Conservation (phyloP, 2,797 vertebrate species). For the Limnodromus scolopaceus region DNA sequence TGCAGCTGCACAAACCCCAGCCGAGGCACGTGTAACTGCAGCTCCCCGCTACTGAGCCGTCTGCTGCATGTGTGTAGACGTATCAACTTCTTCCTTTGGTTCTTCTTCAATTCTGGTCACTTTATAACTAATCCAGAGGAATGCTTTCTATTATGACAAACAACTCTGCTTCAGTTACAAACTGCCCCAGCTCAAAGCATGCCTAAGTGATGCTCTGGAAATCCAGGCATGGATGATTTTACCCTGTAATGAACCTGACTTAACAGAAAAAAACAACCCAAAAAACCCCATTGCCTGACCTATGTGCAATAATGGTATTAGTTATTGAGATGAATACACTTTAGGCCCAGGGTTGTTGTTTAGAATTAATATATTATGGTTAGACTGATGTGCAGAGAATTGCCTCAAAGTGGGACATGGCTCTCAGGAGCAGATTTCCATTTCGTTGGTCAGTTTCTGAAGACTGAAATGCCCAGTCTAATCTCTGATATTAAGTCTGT, state of each 20-base stretch:
- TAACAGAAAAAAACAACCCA: fast-evolving
- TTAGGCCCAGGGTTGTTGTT: neutral
- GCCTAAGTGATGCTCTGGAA: neutral
- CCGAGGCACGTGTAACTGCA: fast-evolving
- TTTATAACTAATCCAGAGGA: neutral
- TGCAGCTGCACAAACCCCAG: neutral
- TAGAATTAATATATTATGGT: neutral
- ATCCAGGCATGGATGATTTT: neutral
- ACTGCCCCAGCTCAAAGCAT: neutral
- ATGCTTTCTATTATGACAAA: neutral
- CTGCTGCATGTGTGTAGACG: neutral
- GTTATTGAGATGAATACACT: neutral
- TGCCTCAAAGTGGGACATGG: neutral
- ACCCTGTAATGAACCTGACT: neutral
- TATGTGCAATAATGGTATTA: neutral
- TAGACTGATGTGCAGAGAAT: neutral
- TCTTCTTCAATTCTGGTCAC: neutral
- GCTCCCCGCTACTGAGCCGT: fast-evolving
- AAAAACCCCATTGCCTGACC: fast-evolving
- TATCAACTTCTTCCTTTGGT: neutral
- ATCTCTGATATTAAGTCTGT: neutral
- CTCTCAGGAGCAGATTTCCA: neutral
- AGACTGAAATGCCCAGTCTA: neutral
- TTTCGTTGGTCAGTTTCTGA: neutral
- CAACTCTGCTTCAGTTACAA: neutral